Percentiles rank a stretch among this genome's conserved stretches.
These are phyloP conservation scores for Trichonephila clavipes DNA, from an alignment of 1,140 invertebrate species.

Conservation along the genomic window DNA sequence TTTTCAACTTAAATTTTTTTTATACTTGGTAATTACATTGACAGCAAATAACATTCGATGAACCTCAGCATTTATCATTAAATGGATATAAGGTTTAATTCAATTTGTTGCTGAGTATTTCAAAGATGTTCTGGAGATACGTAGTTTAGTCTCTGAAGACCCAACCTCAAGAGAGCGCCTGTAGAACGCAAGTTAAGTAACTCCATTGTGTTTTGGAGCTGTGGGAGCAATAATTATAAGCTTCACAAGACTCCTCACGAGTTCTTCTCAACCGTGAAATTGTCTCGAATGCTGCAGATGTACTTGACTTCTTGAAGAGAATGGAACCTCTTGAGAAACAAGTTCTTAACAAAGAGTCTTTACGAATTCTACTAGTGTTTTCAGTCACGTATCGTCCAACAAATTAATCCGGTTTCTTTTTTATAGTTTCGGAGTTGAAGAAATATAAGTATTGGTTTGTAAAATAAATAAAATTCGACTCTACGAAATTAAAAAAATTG, in stretches of 20 bases:
- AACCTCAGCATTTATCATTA: not conserved
- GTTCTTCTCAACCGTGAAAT: slow-evolving; percentile 7
- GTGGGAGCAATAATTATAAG: slow-evolving; percentile 35
- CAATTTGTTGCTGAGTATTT: slow-evolving; percentile 5
- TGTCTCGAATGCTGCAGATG: slow-evolving; percentile 31
- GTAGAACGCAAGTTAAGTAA: slow-evolving; percentile 26
- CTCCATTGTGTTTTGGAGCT: slow-evolving; percentile 16
- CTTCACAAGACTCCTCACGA: slow-evolving; percentile 20
- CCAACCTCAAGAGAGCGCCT: not conserved
- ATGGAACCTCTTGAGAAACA: slow-evolving; percentile 30
- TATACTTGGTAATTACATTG: not conserved
- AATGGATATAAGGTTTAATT: slow-evolving; percentile 6
- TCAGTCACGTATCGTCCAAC: slow-evolving; percentile 9
- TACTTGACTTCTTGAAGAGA: slow-evolving; percentile 9
- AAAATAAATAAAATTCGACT: not conserved
- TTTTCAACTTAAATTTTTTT: not conserved
- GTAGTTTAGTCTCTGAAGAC: not conserved
- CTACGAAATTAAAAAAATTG: not conserved
- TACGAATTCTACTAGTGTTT: slow-evolving; percentile 6
- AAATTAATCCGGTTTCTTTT: not conserved
- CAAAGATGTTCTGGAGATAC: not conserved
- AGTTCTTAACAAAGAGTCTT: slow-evolving; percentile 35
- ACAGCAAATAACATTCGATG: not conserved
- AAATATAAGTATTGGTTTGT: not conserved
- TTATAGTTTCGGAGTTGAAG: not conserved